Conservation (phyloP, 1,140 invertebrate genomes). For the Acromyrmex echinatior region DNA sequence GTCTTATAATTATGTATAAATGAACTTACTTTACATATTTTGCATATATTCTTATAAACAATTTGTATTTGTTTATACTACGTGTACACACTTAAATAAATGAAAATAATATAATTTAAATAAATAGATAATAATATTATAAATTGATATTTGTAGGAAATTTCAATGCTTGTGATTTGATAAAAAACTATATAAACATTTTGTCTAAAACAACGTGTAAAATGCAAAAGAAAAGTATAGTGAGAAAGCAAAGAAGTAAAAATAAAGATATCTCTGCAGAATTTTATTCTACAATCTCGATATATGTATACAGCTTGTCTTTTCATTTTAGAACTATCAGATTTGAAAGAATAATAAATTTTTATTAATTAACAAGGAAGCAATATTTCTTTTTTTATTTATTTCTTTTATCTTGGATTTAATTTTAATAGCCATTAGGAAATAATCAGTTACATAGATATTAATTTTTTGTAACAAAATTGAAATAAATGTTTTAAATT, state of each 20-base stretch:
- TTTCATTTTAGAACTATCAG: neutral
- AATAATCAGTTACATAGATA: neutral
- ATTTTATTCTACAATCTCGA: neutral
- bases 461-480: constrained; percentile 10
- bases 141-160: neutral
- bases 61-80: neutral
- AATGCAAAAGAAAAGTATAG: neutral
- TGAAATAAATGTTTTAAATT: neutral
- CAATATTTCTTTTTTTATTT: neutral
- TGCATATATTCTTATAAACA: neutral
- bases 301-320: neutral
- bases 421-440: neutral
- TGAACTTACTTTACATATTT: neutral
- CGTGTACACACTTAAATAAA: neutral
- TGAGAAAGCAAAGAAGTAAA: neutral
- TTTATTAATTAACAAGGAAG: neutral
- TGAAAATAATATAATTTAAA: neutral
- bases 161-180: neutral
- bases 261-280: neutral
- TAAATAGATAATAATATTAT: neutral
- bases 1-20: neutral
- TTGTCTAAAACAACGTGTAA: neutral
- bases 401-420: neutral
- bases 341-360: neutral
- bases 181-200: neutral